Percentiles rank a stretch among this genome's conserved stretches.
Evolutionary conservation across 2,888 invertebrate genomes (phyloP).

Genomic region (Pegoplata infirma): DNA sequence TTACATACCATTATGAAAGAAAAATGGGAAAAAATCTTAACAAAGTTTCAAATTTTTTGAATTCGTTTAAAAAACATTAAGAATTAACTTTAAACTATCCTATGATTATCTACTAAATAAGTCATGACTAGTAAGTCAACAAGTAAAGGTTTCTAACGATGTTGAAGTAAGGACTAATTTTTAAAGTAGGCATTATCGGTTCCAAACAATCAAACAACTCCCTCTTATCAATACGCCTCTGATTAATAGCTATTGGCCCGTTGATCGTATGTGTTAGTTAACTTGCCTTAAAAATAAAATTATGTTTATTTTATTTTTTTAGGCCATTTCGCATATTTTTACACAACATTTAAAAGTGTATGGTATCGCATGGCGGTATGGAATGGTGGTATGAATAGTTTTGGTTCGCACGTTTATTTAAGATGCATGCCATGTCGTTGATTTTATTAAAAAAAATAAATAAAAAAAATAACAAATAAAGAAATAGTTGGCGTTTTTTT

Average conservation of each 20-base stretch:
- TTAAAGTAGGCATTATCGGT: too few relatives aligned
- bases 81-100: too few relatives aligned
- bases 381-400: constrained; percentile 48
- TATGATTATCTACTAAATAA: too few relatives aligned
- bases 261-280: constrained; percentile 3
- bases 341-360: constrained; percentile 53
- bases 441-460: constrained; percentile 37
- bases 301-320: constrained; percentile 38
- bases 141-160: too few relatives aligned
- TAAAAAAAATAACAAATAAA: constrained; percentile 12
- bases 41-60: too few relatives aligned
- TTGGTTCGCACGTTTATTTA: constrained; percentile 64
- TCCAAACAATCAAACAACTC: too few relatives aligned
- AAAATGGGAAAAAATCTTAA: too few relatives aligned
- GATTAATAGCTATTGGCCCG: constrained; percentile 14
- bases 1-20: too few relatives aligned
- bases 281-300: not conserved
- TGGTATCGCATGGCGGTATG: constrained; percentile 39
- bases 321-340: constrained; percentile 62
- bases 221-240: too few relatives aligned
- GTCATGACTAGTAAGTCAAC: too few relatives aligned
- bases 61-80: too few relatives aligned
- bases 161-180: too few relatives aligned
- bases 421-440: constrained; percentile 61
- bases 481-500: constrained; percentile 48